Conservation (phyloP, 2,113 vertebrate genomes). For the Okapia johnstoni region DNA sequence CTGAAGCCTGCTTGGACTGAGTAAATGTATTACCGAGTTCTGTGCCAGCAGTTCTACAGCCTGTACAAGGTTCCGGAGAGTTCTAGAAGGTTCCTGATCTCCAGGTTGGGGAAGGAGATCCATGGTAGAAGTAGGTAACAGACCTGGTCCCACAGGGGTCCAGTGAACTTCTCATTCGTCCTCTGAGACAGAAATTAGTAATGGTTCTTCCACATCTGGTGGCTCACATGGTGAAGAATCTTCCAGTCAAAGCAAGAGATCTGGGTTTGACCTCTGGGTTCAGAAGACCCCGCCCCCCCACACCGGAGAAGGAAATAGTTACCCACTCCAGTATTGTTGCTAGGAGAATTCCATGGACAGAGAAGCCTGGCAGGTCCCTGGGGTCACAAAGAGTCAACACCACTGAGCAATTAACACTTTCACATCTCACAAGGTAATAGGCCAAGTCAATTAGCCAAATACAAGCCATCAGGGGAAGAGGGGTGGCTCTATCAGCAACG, state of each 20-base stretch:
- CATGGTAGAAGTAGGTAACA: background rate
- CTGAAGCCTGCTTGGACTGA: background rate
- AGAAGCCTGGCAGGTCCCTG: background rate
- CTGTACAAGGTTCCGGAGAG: background rate
- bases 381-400: background rate
- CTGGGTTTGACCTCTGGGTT: background rate
- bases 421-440: background rate
- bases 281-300: background rate
- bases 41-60: background rate
- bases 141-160: background rate
- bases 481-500: too few species aligned
- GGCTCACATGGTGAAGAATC: background rate
- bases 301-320: background rate
- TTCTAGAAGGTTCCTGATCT: background rate
- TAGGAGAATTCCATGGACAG: background rate
- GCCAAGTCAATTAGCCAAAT: background rate
- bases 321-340: background rate
- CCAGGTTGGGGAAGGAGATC: background rate
- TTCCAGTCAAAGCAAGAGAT: background rate
- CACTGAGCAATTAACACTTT: background rate
- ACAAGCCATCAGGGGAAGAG: background rate
- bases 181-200: background rate
- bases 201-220: background rate
- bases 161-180: background rate
- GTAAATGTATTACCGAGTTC: background rate